These are phyloP conservation scores for Eubucco bourcierii DNA, from an alignment of 2,113 vertebrate species.

Conservation along the genomic window DNA sequence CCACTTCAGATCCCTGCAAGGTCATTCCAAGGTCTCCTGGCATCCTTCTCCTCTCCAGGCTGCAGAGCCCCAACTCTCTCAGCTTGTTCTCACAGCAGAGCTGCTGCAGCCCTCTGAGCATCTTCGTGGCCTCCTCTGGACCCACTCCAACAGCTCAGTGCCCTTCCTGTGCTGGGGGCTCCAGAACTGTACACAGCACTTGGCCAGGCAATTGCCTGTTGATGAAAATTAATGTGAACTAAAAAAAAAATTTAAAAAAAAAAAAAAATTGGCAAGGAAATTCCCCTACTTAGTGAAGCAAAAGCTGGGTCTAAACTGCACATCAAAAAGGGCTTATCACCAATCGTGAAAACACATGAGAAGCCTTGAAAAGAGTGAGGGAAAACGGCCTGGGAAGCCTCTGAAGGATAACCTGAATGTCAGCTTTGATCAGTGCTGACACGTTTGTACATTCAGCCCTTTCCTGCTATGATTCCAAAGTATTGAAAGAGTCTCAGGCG, in stretches of 20 bases:
- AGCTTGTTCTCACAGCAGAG: too few relatives aligned
- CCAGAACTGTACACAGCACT: not conserved
- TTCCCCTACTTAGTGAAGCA: not conserved
- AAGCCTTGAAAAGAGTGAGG: not conserved
- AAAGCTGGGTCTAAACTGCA: not conserved
- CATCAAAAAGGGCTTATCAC: not conserved
- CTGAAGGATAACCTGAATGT: constrained; percentile 12
- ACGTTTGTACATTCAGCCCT: not conserved
- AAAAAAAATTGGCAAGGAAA: constrained; percentile 34
- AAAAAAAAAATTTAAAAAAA: constrained; percentile 11
- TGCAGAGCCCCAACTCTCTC: too few relatives aligned
- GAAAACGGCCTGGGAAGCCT: not conserved
- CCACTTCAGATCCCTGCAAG: too few relatives aligned
- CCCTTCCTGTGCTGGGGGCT: too few relatives aligned
- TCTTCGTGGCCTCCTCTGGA: too few relatives aligned
- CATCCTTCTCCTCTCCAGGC: too few relatives aligned
- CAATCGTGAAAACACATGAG: not conserved
- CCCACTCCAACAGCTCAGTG: too few relatives aligned
- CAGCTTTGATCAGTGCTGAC: constrained; percentile 41
- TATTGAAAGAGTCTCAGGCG: not conserved
- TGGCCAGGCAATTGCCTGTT: not conserved
- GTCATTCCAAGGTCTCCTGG: too few relatives aligned
- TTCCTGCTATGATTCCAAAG: not conserved
- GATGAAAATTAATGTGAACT: constrained; percentile 4
- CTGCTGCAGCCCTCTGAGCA: too few relatives aligned